Evolutionary conservation across 2,113 vertebrate genomes (phyloP).

Genomic region (Anas platyrhynchos): DNA sequence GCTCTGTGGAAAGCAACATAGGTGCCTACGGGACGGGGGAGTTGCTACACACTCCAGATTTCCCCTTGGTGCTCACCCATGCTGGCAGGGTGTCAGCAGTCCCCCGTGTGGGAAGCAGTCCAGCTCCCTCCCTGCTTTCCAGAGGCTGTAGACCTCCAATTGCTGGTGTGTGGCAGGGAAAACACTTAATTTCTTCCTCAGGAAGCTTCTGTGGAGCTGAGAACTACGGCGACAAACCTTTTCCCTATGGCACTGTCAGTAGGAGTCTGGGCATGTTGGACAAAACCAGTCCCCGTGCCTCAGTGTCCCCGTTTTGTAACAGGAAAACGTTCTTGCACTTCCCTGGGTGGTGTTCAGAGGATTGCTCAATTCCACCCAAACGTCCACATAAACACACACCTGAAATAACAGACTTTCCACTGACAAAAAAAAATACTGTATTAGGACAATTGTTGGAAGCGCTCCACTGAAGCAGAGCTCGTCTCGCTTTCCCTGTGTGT

Average conservation of each 20-base stretch:
- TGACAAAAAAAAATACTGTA: not conserved
- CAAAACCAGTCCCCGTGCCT: rapidly evolving
- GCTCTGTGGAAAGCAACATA: not conserved
- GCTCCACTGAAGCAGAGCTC: not conserved
- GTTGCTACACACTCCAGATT: not conserved
- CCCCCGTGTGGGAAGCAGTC: rapidly evolving
- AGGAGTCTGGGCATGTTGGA: rapidly evolving
- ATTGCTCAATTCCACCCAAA: not conserved
- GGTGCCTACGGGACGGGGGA: not conserved
- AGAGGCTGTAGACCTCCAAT: not conserved
- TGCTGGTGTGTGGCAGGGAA: not conserved
- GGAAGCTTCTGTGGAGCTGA: not conserved
- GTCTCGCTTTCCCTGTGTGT: rapidly evolving
- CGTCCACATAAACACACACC: not conserved
- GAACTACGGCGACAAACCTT: not conserved
- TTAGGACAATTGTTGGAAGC: not conserved
- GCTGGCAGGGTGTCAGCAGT: not conserved
- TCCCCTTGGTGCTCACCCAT: not conserved
- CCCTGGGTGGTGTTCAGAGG: not conserved
- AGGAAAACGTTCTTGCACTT: not conserved
- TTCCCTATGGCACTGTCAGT: not conserved
- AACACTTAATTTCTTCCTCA: not conserved
- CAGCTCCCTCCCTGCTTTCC: not conserved
- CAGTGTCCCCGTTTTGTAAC: not conserved
- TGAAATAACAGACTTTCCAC: not conserved